Conservation (phyloP, 2,888 invertebrate species). For the Nemotelus pantherinus region DNA sequence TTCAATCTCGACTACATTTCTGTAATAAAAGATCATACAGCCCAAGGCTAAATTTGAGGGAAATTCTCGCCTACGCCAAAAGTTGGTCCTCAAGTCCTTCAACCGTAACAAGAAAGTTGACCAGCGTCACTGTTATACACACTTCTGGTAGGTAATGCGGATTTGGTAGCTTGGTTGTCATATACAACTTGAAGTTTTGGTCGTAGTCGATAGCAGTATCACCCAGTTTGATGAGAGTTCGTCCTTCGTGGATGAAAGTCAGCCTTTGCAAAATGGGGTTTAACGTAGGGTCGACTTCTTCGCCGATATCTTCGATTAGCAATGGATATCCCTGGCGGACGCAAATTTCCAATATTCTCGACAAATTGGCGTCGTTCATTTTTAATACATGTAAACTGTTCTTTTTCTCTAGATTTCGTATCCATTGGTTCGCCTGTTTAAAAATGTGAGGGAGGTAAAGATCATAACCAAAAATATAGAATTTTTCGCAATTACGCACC, state of each 20-base stretch:
- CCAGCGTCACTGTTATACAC: constrained; percentile 90
- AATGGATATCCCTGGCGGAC: constrained; percentile 87
- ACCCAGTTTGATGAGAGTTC: constrained; percentile 83
- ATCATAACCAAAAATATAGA: not conserved
- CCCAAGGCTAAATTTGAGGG: not conserved
- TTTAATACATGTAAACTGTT: constrained; percentile 82
- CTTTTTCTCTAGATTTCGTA: constrained; percentile 84
- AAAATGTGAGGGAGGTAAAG: not conserved
- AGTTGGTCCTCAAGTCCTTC: constrained; percentile 92
- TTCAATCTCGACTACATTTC: constrained; percentile 90
- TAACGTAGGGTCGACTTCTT: constrained; percentile 86
- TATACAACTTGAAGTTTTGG: constrained; percentile 83
- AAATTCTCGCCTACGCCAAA: constrained; percentile 71
- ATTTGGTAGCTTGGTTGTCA: constrained; percentile 91
- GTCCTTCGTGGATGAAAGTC: constrained; percentile 77
- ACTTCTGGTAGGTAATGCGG: constrained; percentile 94
- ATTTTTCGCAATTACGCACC: constrained; percentile 63
- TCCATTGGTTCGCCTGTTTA: constrained; percentile 86
- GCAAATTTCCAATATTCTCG: constrained; percentile 79
- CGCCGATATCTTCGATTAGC: constrained; percentile 88
- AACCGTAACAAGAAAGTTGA: constrained; percentile 92
- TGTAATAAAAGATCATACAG: constrained; percentile 56
- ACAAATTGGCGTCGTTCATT: constrained; percentile 78
- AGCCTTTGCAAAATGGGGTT: constrained; percentile 84
- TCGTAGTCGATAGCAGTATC: constrained; percentile 93